A percentile compares a stretch with the other conserved stretches of the same genome.
These are phyloP conservation scores for Parambassis ranga DNA, from an alignment of 2,797 vertebrate genomes.

Conservation along the genomic window DNA sequence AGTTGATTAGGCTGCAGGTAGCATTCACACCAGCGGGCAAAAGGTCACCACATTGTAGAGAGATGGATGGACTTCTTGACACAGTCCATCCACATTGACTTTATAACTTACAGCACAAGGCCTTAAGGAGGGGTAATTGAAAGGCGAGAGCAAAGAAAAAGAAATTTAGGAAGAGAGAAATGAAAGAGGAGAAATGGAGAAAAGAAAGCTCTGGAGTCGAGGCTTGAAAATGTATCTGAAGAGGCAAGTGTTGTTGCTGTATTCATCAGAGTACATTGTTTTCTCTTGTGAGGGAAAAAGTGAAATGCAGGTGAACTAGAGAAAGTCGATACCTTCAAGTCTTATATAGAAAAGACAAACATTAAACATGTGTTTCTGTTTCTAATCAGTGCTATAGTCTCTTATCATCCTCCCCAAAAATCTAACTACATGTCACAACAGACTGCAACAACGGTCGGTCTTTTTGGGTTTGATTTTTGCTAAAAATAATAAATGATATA, in stretches of 20 bases:
- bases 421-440: no score
- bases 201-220: background rate
- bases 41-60: constrained; percentile 73
- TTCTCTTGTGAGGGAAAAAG: constrained; percentile 29
- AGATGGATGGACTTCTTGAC: constrained; percentile 75
- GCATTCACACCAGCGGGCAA: constrained; percentile 70
- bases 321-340: constrained; percentile 13
- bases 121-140: constrained; percentile 76
- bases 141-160: constrained; percentile 66
- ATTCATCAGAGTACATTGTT: constrained; percentile 43
- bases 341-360: background rate
- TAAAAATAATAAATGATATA: no score
- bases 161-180: constrained; percentile 57
- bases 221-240: constrained; percentile 29
- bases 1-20: constrained; percentile 79
- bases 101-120: constrained; percentile 70
- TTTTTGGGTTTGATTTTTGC: no score
- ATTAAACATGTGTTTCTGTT: constrained; percentile 3
- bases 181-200: constrained; percentile 9
- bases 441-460: no score
- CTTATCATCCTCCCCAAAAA: no score
- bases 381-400: no score
- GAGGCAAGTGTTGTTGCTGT: constrained; percentile 25
- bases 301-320: constrained; percentile 21
- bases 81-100: constrained; percentile 70